These are phyloP conservation scores for Rhagologus leucostigma DNA, from an alignment of 2,113 vertebrate species.

Conservation along the genomic window DNA sequence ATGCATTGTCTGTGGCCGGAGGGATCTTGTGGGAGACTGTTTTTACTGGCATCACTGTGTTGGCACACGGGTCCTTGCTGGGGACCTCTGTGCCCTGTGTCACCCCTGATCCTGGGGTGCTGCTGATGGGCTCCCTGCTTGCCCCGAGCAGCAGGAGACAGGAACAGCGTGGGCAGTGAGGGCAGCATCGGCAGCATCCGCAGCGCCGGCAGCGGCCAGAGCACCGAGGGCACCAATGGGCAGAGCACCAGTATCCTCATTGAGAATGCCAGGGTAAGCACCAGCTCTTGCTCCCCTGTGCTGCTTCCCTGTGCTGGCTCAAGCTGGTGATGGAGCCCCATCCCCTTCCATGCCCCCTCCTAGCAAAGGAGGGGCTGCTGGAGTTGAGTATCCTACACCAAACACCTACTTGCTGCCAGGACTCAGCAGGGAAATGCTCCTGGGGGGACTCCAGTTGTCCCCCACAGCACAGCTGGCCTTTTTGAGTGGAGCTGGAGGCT, in stretches of 20 bases:
- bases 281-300: not conserved
- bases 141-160: constrained; percentile 81
- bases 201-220: constrained; percentile 92
- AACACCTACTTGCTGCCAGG: not conserved
- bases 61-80: not conserved
- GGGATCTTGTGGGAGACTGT: not conserved
- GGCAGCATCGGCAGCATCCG: constrained; percentile 92
- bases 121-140: not conserved
- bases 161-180: constrained; percentile 89
- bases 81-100: not conserved
- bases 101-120: accelerated
- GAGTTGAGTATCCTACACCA: not conserved
- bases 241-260: constrained; percentile 72
- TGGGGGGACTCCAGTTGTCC: not conserved
- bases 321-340: not conserved
- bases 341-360: not conserved
- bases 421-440: not conserved
- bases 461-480: not conserved
- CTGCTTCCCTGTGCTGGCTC: not conserved
- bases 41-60: not conserved
- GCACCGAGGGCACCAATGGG: constrained; percentile 84
- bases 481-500: not conserved
- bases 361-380: not conserved
- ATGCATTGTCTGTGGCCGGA: accelerated
- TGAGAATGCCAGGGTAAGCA: constrained; percentile 74